Evolutionary conservation across 2,113 vertebrate genomes (phyloP).

Genomic region (Synodontis membranacea): DNA sequence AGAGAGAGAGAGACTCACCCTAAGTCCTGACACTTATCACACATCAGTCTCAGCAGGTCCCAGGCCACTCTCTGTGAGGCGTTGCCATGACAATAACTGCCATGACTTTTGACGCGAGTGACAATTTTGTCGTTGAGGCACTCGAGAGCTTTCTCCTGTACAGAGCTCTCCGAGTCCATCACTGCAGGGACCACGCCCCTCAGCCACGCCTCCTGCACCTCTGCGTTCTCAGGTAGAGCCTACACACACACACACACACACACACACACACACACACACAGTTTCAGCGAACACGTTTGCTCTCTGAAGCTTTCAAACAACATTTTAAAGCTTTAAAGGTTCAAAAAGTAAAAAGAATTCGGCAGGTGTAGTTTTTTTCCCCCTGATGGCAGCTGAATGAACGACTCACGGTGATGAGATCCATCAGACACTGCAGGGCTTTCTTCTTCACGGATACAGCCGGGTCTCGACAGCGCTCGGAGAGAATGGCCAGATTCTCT

Average conservation of each 20-base stretch:
- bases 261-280: conserved; percentile 17
- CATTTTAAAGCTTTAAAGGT: neutral
- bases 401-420: conserved; percentile 83
- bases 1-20: conserved; percentile 43
- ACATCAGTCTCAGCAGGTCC: conserved; percentile 82
- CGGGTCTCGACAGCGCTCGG: conserved; percentile 85
- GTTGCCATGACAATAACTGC: conserved; percentile 58
- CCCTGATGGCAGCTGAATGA: neutral
- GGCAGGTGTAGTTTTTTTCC: neutral
- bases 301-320: neutral
- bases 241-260: conserved; percentile 52
- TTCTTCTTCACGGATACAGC: conserved; percentile 90
- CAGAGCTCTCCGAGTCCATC: conserved; percentile 80
- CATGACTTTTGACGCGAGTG: conserved; percentile 73
- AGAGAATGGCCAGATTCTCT: conserved; percentile 78
- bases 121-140: conserved; percentile 83
- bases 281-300: too few species aligned
- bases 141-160: conserved; percentile 90
- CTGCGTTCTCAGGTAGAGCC: conserved; percentile 69
- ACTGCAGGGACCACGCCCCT: conserved; percentile 80
- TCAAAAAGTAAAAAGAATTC: neutral
- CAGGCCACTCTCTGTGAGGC: conserved; percentile 78
- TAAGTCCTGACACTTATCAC: conserved; percentile 78
- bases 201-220: conserved; percentile 86
- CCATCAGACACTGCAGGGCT: conserved; percentile 83